Conservation (phyloP, 2,797 vertebrate species). For the Ciconia nigra region DNA sequence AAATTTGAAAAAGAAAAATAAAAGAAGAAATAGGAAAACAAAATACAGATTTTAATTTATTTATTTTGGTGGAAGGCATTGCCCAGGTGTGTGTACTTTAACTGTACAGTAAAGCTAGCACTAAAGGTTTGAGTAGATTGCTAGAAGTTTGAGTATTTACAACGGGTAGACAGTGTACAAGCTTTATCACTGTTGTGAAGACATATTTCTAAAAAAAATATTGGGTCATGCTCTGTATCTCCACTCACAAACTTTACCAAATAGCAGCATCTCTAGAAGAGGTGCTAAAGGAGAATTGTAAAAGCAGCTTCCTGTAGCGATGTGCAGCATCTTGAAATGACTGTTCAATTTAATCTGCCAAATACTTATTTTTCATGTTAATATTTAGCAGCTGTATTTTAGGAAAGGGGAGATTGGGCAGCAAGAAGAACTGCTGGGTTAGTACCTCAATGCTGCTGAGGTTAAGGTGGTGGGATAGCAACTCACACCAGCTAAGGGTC, state of each 20-base stretch:
- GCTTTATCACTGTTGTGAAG: neutral
- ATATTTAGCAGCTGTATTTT: neutral
- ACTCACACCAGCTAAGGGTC: neutral
- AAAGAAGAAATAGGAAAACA: neutral
- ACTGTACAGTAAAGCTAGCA: neutral
- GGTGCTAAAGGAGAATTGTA: neutral
- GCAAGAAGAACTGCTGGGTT: neutral
- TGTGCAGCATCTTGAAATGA: neutral
- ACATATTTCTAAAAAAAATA: neutral
- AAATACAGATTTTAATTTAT: neutral
- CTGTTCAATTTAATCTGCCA: neutral
- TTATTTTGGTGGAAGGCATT: neutral
- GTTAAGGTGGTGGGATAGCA: neutral
- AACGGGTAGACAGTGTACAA: neutral
- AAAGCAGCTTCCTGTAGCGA: neutral
- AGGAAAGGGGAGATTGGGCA: neutral
- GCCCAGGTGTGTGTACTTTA: accelerated
- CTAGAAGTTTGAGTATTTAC: neutral
- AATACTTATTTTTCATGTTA: neutral
- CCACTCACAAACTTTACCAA: neutral
- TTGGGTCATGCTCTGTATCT: neutral
- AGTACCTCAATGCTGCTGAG: neutral
- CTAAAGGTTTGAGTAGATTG: neutral
- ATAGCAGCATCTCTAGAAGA: neutral
- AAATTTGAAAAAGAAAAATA: neutral